Evolutionary conservation across 35 echinoderm and acorn worm species (phyloP).

Genomic region (Ophiothrix spiculata): DNA sequence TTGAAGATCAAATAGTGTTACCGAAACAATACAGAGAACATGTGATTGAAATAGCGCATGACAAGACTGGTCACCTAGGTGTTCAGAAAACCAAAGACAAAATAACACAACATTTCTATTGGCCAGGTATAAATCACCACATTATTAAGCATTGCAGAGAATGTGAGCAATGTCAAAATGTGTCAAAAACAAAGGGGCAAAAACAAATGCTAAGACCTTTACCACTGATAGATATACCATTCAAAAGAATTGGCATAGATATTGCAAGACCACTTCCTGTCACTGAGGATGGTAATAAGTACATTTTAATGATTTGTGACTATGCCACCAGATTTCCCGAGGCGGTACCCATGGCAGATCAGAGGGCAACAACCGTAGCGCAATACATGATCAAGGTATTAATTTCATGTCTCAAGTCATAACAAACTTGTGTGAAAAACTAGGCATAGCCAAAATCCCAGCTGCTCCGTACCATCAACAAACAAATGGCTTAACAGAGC

Average conservation of each 20-base stretch:
- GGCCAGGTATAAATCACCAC: slow-evolving; percentile 11
- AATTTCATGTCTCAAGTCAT: slow-evolving; percentile 35
- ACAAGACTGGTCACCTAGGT: too few species aligned
- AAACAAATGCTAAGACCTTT: neutral
- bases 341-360: slow-evolving; percentile 25
- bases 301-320: slow-evolving; percentile 8
- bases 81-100: slow-evolving; percentile 28
- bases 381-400: slow-evolving; percentile 44
- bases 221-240: neutral
- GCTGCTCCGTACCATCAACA: slow-evolving; percentile 26
- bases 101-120: neutral
- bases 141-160: neutral
- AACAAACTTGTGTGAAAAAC: neutral
- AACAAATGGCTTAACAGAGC: slow-evolving; percentile 17
- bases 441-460: slow-evolving; percentile 10
- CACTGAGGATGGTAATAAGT: neutral
- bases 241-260: slow-evolving; percentile 11
- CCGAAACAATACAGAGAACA: too few species aligned
- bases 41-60: too few species aligned
- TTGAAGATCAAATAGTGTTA: too few species aligned
- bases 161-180: neutral
- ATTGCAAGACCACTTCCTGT: slow-evolving; percentile 25
- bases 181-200: neutral
- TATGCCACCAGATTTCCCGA: slow-evolving; percentile 22
- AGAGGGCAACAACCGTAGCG: slow-evolving; percentile 39